Evolutionary conservation across 2,797 vertebrate species (phyloP).

Genomic region (Enteromius treurensis): DNA sequence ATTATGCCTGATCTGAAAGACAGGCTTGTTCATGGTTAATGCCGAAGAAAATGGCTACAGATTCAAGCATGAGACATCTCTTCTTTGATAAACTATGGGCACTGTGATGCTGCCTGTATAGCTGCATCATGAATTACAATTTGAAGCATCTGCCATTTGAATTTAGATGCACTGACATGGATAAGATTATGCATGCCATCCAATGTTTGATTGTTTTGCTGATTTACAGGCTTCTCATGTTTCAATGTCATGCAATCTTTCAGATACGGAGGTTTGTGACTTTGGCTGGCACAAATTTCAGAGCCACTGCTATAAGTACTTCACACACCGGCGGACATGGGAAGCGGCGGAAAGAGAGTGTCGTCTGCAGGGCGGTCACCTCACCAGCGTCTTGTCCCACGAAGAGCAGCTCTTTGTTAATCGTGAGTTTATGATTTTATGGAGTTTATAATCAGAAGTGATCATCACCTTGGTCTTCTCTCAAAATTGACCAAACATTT

Average conservation of each 20-base stretch:
- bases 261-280: constrained; percentile 90
- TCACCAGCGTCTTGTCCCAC: constrained; percentile 88
- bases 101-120: background rate
- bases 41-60: constrained; percentile 12
- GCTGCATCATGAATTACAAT: background rate
- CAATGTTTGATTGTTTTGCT: background rate
- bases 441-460: background rate
- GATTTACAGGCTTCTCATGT: background rate
- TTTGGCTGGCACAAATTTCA: constrained; percentile 96
- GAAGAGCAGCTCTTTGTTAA: constrained; percentile 93
- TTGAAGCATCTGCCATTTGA: background rate
- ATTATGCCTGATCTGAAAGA: constrained; percentile 39
- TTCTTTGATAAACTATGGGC: background rate
- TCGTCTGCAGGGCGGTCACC: constrained; percentile 90
- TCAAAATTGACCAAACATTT: background rate
- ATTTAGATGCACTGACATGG: background rate
- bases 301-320: constrained; percentile 95
- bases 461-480: background rate
- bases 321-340: constrained; percentile 91
- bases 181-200: background rate
- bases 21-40: constrained; percentile 21
- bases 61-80: constrained; percentile 1
- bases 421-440: constrained; percentile 75
- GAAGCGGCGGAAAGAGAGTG: constrained; percentile 93
- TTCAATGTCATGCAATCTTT: background rate